Evolutionary conservation across 2,113 vertebrate genomes (phyloP).

Genomic region (Nycticebus coucang): DNA sequence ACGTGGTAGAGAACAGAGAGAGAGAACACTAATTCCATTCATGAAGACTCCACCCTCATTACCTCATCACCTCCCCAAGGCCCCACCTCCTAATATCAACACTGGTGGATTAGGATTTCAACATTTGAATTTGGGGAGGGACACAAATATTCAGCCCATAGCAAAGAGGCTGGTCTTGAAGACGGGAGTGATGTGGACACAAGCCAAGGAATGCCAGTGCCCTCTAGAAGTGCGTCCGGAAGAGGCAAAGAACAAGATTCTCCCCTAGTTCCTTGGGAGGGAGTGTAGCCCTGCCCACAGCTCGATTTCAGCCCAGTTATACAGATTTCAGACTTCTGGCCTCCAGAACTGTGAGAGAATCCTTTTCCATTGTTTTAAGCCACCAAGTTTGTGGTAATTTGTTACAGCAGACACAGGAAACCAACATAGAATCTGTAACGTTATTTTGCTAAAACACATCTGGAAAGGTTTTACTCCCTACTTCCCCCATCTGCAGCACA

Average conservation of each 20-base stretch:
- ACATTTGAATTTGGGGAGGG: background rate
- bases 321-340: background rate
- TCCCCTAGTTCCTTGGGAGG: background rate
- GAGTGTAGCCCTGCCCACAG: background rate
- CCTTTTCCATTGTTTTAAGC: conserved; percentile 14
- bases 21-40: background rate
- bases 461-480: background rate
- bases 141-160: background rate
- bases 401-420: conserved; percentile 26
- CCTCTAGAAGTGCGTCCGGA: background rate
- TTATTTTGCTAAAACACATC: background rate
- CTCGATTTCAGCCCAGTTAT: background rate
- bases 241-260: background rate
- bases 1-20: too few species aligned
- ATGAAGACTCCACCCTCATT: background rate
- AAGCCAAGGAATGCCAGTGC: background rate
- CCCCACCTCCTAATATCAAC: background rate
- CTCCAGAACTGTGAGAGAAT: background rate
- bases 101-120: background rate
- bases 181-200: background rate
- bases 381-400: background rate
- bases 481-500: background rate
- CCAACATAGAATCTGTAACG: background rate
- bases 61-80: background rate
- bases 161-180: background rate